These are phyloP conservation scores for Neolamprologus longior DNA, from an alignment of 2,113 vertebrate species.

Conservation along the genomic window DNA sequence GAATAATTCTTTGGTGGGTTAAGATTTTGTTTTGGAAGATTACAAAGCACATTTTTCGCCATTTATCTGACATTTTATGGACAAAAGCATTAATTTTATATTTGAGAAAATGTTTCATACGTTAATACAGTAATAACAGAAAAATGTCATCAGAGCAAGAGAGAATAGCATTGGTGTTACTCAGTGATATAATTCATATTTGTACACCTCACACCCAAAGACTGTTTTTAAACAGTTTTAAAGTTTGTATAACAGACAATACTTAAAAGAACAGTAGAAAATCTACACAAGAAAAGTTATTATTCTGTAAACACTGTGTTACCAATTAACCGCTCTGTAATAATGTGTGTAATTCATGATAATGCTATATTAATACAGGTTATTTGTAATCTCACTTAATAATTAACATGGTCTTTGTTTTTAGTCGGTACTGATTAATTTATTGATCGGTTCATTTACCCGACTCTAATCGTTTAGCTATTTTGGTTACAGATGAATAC, in stretches of 20 bases:
- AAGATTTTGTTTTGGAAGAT: neutral
- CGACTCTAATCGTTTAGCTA: accelerated
- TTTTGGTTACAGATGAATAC: neutral
- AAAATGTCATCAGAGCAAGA: neutral
- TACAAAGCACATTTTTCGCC: neutral
- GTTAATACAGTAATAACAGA: neutral
- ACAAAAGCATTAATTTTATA: neutral
- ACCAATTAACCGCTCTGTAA: accelerated
- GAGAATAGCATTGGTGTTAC: neutral
- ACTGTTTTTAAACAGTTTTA: neutral
- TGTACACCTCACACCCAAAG: neutral
- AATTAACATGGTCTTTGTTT: neutral
- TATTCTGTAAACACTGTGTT: neutral
- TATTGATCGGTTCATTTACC: neutral
- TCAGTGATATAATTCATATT: neutral
- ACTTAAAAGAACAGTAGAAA: neutral
- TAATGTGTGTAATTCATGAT: neutral
- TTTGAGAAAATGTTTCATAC: neutral
- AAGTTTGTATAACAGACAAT: neutral
- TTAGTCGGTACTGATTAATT: neutral
- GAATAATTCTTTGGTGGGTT: neutral
- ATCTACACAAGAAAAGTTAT: neutral
- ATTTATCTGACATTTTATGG: neutral
- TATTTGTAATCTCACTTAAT: neutral
- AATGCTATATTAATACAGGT: neutral